Evolutionary conservation across 2,113 vertebrate genomes (phyloP).

Genomic region (Erythrocercus mccallii): DNA sequence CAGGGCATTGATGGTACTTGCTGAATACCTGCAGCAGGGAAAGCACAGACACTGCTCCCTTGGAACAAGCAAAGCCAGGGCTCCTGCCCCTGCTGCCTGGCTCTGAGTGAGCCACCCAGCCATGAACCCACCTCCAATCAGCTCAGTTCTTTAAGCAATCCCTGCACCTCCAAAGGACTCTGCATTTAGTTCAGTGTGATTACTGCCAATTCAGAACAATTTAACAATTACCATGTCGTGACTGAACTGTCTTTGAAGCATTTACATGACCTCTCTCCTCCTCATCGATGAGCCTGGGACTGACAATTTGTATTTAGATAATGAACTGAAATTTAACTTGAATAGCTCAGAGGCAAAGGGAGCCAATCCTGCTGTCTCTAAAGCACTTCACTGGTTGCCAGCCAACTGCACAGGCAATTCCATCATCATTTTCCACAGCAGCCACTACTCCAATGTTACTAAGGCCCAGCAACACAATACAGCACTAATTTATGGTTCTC

Average conservation of each 20-base stretch:
- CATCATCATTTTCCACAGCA: not conserved
- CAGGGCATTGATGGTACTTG: conserved; percentile 81
- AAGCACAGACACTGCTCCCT: not conserved
- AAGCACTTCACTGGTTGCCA: not conserved
- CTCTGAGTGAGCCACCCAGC: not conserved
- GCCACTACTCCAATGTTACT: not conserved
- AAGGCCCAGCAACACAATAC: not conserved
- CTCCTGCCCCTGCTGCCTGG: no score
- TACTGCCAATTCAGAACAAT: fast-evolving
- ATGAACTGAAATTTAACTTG: not conserved
- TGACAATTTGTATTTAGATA: not conserved
- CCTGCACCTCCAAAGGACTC: not conserved
- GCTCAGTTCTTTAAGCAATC: not conserved
- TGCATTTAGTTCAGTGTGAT: not conserved
- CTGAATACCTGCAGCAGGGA: conserved; percentile 81
- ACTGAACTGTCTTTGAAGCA: not conserved
- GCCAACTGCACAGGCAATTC: not conserved
- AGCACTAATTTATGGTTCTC: not conserved
- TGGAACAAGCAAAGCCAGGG: not conserved
- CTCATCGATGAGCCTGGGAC: not conserved
- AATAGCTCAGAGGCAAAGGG: not conserved
- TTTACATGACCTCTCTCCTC: not conserved
- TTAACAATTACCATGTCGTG: not conserved
- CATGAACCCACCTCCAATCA: not conserved
- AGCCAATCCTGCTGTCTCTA: not conserved